These are phyloP conservation scores for Andrena marginata DNA, from an alignment of 2,888 invertebrate species.

Conservation along the genomic window DNA sequence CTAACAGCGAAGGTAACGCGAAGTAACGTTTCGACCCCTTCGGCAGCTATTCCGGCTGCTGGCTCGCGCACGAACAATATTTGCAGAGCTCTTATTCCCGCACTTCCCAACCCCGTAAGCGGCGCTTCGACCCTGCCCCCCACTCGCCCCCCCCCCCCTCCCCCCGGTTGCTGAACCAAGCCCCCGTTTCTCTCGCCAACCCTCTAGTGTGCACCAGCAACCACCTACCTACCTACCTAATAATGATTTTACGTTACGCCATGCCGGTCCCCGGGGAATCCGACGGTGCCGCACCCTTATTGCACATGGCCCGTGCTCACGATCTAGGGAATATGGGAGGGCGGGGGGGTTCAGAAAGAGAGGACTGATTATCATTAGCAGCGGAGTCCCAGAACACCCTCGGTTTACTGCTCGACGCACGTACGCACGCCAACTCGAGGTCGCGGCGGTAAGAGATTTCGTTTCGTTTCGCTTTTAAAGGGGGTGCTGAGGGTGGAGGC, in stretches of 20 bases:
- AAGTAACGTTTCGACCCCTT: slow-evolving; percentile 69
- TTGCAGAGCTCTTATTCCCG: slow-evolving; percentile 83
- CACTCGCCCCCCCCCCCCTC: slow-evolving; percentile 5
- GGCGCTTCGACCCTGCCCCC: slow-evolving; percentile 59
- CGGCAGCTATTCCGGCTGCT: slow-evolving; percentile 71
- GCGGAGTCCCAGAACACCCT: slow-evolving; percentile 75
- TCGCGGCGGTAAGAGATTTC: slow-evolving; percentile 56
- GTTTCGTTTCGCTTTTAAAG: neutral
- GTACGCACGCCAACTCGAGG: slow-evolving; percentile 66
- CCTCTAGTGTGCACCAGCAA: slow-evolving; percentile 75
- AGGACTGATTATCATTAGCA: slow-evolving; percentile 83
- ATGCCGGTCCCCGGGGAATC: slow-evolving; percentile 84
- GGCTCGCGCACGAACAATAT: slow-evolving; percentile 82
- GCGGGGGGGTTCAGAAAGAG: slow-evolving; percentile 53
- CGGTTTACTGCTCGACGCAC: slow-evolving; percentile 63
- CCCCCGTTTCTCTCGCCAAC: slow-evolving; percentile 68
- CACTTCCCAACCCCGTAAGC: slow-evolving; percentile 69
- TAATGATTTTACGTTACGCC: slow-evolving; percentile 85
- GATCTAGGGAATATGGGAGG: slow-evolving; percentile 63
- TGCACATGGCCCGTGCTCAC: slow-evolving; percentile 83
- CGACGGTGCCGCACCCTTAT: slow-evolving; percentile 84
- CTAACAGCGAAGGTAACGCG: slow-evolving; percentile 71
- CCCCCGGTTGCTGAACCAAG: slow-evolving; percentile 37
- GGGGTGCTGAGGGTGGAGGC: neutral
- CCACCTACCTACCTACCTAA: slow-evolving; percentile 82